Evolutionary conservation across 2,888 invertebrate species (phyloP).

Genomic region (Drosophila suboccidentalis): DNA sequence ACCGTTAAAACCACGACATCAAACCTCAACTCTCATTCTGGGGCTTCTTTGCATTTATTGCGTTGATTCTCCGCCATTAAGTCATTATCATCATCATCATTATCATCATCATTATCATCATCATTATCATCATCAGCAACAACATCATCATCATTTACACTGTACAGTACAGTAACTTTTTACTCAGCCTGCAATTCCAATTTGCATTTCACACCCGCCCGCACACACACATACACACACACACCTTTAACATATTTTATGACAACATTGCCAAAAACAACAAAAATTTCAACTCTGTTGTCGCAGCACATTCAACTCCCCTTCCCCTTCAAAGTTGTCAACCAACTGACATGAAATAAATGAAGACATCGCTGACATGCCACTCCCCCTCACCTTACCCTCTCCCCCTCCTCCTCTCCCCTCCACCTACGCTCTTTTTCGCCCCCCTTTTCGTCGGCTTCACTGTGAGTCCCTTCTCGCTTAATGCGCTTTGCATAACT

Average conservation of each 20-base stretch:
- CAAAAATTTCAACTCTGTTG: conserved; percentile 17
- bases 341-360: conserved; percentile 64
- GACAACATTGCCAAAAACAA: conserved; percentile 17
- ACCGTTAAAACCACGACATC: conserved; percentile 19
- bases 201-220: conserved; percentile 33
- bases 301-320: neutral
- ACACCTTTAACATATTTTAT: conserved; percentile 25
- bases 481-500: conserved; percentile 67
- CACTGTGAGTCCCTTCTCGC: neutral
- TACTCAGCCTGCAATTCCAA: conserved; percentile 18
- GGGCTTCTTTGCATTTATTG: conserved; percentile 26
- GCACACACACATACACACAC: conserved; percentile 14
- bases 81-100: conserved; percentile 5
- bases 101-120: conserved; percentile 2
- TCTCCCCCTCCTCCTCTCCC: neutral
- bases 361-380: conserved; percentile 46
- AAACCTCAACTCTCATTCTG: neutral
- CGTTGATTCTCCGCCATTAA: conserved; percentile 12
- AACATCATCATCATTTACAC: neutral
- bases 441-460: neutral
- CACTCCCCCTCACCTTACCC: neutral
- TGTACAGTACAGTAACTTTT: conserved; percentile 12
- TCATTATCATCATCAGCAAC: neutral
- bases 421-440: neutral
- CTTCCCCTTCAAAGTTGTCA: conserved; percentile 26